A percentile compares a stretch with the other conserved stretches of the same genome.
Evolutionary conservation across 2,888 invertebrate genomes (phyloP).

Genomic region (Lithophane semibrunnea): DNA sequence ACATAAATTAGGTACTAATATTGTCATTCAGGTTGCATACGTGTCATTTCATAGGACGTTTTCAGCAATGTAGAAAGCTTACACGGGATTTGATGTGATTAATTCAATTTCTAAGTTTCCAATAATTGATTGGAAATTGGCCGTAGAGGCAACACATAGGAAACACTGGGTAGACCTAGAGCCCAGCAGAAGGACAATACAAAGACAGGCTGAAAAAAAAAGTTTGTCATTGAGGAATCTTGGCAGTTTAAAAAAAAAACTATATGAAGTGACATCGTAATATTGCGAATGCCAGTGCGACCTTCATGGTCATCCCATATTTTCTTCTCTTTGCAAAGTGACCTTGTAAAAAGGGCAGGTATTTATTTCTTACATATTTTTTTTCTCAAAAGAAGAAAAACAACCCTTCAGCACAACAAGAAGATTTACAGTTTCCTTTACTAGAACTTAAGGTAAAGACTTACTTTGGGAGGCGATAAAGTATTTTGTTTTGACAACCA

Average conservation of each 20-base stretch:
- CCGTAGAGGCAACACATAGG: not conserved
- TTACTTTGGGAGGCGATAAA: slow-evolving; percentile 27
- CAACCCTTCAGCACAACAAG: slow-evolving; percentile 11
- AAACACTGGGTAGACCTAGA: not conserved
- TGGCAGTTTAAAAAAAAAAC: not conserved
- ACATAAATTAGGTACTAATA: too few species aligned
- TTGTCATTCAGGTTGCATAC: not conserved
- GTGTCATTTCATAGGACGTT: not conserved
- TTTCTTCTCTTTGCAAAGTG: not conserved
- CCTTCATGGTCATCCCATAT: too few species aligned
- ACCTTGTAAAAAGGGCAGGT: not conserved
- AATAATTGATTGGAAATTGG: not conserved
- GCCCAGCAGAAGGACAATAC: not conserved
- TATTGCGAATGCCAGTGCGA: not conserved
- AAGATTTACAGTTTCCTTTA: slow-evolving; percentile 42
- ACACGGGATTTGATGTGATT: not conserved
- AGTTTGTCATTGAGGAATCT: not conserved
- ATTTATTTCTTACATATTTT: not conserved
- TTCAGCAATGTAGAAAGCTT: not conserved
- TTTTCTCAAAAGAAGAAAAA: slow-evolving; percentile 11
- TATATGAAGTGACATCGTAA: not conserved
- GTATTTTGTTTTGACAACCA: slow-evolving; percentile 33
- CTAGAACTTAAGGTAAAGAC: slow-evolving; percentile 37
- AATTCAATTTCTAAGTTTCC: not conserved
- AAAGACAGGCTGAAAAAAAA: not conserved